Conservation (phyloP, 2,888 invertebrate genomes). For the Campoletis raptor region DNA sequence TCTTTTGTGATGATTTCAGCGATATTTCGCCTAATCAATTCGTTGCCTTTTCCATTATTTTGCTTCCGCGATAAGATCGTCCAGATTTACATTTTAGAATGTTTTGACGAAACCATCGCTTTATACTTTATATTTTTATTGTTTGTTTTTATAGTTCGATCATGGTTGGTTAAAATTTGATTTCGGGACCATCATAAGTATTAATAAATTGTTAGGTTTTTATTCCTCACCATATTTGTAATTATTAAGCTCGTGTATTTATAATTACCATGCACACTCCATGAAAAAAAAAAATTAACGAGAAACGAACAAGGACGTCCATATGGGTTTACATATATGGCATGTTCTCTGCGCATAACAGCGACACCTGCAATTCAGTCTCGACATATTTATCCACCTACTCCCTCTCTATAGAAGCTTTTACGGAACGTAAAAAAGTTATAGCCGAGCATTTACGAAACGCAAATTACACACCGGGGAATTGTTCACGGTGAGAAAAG, state of each 20-base stretch:
- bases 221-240: not conserved
- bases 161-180: not conserved
- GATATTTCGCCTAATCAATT: not conserved
- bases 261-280: not conserved
- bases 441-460: constrained; percentile 26
- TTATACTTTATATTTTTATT: not conserved
- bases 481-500: constrained; percentile 18
- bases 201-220: not conserved
- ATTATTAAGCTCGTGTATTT: not conserved
- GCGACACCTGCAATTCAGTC: constrained; percentile 27
- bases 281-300: not conserved
- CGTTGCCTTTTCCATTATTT: not conserved
- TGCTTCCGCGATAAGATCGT: not conserved
- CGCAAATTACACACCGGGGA: constrained; percentile 22
- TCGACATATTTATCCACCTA: constrained; percentile 27
- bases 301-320: constrained; percentile 1
- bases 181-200: not conserved
- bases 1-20: not conserved
- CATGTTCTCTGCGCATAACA: constrained; percentile 2
- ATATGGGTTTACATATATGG: constrained; percentile 9
- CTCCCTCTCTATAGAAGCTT: not conserved
- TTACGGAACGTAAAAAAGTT: constrained; percentile 36
- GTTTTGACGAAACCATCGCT: not conserved
- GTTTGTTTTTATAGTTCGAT: not conserved
- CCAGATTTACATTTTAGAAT: not conserved